Evolutionary conservation across 2,797 vertebrate genomes (phyloP).

Genomic region (Esox masquinongy): DNA sequence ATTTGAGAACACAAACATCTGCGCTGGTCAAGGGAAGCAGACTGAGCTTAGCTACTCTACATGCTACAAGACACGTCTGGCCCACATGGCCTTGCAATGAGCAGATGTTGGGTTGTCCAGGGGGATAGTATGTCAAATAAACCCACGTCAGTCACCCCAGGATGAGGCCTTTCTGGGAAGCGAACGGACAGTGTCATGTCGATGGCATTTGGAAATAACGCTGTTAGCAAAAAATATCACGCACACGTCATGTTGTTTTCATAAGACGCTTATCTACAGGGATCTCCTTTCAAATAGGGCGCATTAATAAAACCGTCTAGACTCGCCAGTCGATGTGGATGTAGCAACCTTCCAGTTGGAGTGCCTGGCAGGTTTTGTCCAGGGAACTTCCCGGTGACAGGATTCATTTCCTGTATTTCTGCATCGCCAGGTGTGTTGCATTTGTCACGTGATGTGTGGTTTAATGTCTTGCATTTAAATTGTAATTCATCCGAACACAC

Average conservation of each 20-base stretch:
- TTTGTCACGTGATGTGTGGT: neutral
- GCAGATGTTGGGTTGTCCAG: conserved; percentile 32
- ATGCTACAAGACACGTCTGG: neutral
- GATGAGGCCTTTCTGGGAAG: conserved; percentile 20
- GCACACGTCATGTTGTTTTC: conserved; percentile 46
- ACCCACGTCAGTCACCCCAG: neutral
- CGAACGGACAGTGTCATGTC: conserved; percentile 39
- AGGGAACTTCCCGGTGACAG: neutral
- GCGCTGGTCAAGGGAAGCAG: neutral
- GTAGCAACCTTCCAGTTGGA: neutral
- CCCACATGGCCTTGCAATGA: conserved; percentile 6
- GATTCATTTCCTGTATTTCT: neutral
- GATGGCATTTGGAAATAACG: conserved; percentile 41
- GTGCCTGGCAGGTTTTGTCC: neutral
- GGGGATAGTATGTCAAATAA: conserved; percentile 28
- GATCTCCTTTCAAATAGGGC: conserved; percentile 40
- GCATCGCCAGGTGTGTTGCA: neutral
- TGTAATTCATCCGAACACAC: neutral
- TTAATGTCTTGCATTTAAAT: neutral
- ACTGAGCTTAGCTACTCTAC: neutral
- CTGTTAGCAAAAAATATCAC: conserved; percentile 32
- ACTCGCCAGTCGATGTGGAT: conserved; percentile 21
- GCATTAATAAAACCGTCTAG: conserved; percentile 42
- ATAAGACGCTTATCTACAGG: conserved; percentile 30
- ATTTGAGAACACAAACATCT: neutral